Evolutionary conservation across 2,797 vertebrate genomes (phyloP).

Genomic region (Eulemur rubriventer): DNA sequence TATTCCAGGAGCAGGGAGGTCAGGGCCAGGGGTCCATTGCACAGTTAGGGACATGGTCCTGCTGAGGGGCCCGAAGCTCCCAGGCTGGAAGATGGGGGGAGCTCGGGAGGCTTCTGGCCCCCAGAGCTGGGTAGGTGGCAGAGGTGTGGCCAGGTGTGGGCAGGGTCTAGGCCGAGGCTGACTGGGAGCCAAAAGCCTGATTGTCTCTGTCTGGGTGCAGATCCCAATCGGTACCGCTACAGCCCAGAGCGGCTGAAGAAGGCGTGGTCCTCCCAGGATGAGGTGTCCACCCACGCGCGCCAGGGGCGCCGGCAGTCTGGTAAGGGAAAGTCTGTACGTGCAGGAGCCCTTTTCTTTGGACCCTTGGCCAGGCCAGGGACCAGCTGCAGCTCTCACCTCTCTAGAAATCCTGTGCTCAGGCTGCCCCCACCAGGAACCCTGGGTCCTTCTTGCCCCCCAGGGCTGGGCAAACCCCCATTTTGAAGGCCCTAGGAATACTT

Average conservation of each 20-base stretch:
- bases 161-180: neutral
- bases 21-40: neutral
- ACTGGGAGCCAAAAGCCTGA: neutral
- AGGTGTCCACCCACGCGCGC: conserved; percentile 80
- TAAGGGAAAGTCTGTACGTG: conserved; percentile 78
- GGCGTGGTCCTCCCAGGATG: conserved; percentile 87
- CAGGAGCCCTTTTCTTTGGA: neutral
- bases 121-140: neutral
- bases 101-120: neutral
- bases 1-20: neutral
- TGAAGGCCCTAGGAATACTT: neutral
- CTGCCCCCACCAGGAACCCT: neutral
- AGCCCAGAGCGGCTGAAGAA: conserved; percentile 95
- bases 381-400: neutral
- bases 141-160: neutral
- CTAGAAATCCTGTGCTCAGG: neutral
- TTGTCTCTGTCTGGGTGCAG: conserved; percentile 78
- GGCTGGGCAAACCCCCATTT: neutral
- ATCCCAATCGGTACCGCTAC: conserved; percentile 90
- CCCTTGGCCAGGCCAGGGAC: neutral
- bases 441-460: neutral
- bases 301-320: conserved; percentile 94
- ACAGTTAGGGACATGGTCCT: neutral
- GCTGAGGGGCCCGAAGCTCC: neutral
- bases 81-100: neutral